Evolutionary conservation across 2,113 vertebrate genomes (phyloP).

Genomic region (Climacteris rufus): DNA sequence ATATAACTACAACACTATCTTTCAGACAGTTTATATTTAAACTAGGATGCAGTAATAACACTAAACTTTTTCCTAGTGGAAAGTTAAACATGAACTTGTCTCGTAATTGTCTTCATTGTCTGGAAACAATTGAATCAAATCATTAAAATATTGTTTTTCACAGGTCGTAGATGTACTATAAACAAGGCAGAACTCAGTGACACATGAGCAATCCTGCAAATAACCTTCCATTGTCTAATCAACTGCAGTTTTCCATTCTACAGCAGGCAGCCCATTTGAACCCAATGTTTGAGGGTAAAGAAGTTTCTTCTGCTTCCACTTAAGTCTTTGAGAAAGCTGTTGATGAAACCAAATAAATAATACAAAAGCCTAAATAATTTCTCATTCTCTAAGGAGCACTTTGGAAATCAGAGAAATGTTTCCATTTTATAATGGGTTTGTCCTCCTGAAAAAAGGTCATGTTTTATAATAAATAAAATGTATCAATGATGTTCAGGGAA

Average conservation of each 20-base stretch:
- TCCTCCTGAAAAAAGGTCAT: background rate
- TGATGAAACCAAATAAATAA: background rate
- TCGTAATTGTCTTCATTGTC: background rate
- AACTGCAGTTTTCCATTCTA: background rate
- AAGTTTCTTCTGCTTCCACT: background rate
- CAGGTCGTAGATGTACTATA: background rate
- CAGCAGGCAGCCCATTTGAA: background rate
- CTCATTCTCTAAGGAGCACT: background rate
- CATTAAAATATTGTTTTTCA: background rate
- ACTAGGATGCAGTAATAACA: background rate
- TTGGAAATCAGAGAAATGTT: background rate
- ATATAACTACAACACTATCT: background rate
- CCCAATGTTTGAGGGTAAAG: background rate
- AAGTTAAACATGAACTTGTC: background rate
- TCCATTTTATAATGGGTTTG: background rate
- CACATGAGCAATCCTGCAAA: background rate
- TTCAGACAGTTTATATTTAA: slow-evolving; percentile 28
- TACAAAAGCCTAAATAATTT: background rate
- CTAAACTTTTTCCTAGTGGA: background rate
- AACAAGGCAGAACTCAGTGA: background rate
- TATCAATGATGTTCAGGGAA: accelerated
- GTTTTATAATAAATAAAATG: background rate
- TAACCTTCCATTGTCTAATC: background rate
- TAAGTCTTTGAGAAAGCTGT: background rate
- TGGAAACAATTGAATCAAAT: background rate